Conservation (phyloP, 1,140 invertebrate species). For the Meloidogyne chitwoodi region DNA sequence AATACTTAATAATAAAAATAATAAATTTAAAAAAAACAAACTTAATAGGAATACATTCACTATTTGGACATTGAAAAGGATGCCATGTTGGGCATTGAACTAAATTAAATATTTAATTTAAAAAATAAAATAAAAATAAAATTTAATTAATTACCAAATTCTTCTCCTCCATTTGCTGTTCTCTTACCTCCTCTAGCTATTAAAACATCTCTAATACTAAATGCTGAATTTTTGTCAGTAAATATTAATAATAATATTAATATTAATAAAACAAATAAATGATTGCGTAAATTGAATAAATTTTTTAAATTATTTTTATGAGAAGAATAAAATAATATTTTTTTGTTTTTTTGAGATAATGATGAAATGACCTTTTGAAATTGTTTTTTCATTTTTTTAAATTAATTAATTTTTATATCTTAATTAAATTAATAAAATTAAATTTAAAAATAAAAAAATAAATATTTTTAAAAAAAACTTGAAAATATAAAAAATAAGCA, state of each 20-base stretch:
- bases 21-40: too few relatives aligned
- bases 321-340: too few relatives aligned
- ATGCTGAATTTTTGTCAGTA: slow-evolving; percentile 5
- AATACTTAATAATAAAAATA: too few relatives aligned
- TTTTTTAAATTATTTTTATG: neutral
- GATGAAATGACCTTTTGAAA: neutral
- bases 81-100: slow-evolving; percentile 64
- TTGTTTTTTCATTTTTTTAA: neutral
- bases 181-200: neutral
- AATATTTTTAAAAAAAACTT: neutral
- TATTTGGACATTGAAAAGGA: slow-evolving; percentile 91
- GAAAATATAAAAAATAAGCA: neutral
- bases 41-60: slow-evolving; percentile 79
- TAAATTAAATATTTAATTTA: slow-evolving; percentile 9
- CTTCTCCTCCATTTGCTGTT: neutral
- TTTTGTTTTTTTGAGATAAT: neutral
- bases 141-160: neutral
- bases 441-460: neutral
- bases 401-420: neutral
- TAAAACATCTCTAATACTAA: neutral
- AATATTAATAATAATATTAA: neutral
- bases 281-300: neutral
- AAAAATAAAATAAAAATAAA: too few relatives aligned
- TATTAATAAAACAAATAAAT: neutral
- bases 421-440: neutral